These are phyloP conservation scores for Heliconius hewitsoni DNA, from an alignment of 1,140 invertebrate genomes.

Conservation along the genomic window DNA sequence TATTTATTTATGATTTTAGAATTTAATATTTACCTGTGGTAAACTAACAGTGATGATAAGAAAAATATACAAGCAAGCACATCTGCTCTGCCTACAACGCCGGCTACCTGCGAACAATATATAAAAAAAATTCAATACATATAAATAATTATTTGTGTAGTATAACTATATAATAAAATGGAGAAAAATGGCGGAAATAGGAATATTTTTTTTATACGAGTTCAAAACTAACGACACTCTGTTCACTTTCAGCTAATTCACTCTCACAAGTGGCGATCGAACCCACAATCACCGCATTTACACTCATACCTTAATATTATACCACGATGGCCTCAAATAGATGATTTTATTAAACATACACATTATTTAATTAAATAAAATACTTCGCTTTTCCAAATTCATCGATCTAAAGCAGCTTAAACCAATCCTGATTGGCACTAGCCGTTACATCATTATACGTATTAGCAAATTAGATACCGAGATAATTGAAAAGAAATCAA, in stretches of 20 bases:
- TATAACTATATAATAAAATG: background rate
- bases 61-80: conserved; percentile 92
- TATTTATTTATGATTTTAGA: background rate
- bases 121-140: background rate
- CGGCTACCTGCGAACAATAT: conserved; percentile 84
- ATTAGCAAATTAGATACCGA: background rate
- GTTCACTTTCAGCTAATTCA: no score
- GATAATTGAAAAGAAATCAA: background rate
- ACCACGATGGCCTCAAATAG: no score
- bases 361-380: background rate
- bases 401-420: conserved; percentile 4
- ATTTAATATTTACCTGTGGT: conserved; percentile 85
- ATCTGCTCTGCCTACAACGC: conserved; percentile 92
- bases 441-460: background rate
- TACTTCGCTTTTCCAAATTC: background rate
- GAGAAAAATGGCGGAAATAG: background rate
- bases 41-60: conserved; percentile 89
- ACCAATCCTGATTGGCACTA: conserved; percentile 3
- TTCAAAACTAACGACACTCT: no score
- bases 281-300: no score
- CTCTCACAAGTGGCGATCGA: no score
- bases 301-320: no score
- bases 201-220: no score
- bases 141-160: background rate
- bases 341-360: no score